Conservation (phyloP, 2,113 vertebrate genomes). For the Cryptomyrus ogoouensis region DNA sequence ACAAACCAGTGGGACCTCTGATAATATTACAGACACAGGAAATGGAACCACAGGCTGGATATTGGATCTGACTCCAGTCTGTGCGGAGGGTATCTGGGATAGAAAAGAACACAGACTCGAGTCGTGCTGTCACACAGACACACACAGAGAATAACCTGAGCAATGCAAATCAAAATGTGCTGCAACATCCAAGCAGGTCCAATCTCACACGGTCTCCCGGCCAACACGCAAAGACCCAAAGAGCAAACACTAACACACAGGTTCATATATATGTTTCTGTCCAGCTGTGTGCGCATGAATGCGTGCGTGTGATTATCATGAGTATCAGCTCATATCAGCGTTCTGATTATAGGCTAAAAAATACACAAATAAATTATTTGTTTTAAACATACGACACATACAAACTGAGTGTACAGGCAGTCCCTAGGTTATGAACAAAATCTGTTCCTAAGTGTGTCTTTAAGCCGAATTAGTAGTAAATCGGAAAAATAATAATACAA, state of each 20-base stretch:
- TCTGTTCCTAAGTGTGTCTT: not conserved
- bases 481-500: not conserved
- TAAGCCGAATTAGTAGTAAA: not conserved
- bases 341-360: not conserved
- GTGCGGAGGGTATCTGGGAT: not conserved
- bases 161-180: not conserved
- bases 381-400: not conserved
- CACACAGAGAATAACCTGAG: not conserved
- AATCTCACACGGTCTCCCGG: not conserved
- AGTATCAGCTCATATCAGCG: not conserved
- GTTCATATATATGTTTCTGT: not conserved
- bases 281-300: not conserved
- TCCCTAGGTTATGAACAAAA: not conserved
- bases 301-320: not conserved
- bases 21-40: constrained; percentile 18
- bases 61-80: not conserved
- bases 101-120: not conserved
- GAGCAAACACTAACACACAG: not conserved
- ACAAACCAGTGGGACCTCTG: not conserved
- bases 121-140: not conserved
- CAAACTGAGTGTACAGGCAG: not conserved
- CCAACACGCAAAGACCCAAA: not conserved
- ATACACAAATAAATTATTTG: not conserved
- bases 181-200: not conserved
- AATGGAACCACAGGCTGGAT: constrained; percentile 27